phyloP scores from a whole-genome alignment of 1,140 invertebrate genomes.

The Triops longicaudatus region DNA sequence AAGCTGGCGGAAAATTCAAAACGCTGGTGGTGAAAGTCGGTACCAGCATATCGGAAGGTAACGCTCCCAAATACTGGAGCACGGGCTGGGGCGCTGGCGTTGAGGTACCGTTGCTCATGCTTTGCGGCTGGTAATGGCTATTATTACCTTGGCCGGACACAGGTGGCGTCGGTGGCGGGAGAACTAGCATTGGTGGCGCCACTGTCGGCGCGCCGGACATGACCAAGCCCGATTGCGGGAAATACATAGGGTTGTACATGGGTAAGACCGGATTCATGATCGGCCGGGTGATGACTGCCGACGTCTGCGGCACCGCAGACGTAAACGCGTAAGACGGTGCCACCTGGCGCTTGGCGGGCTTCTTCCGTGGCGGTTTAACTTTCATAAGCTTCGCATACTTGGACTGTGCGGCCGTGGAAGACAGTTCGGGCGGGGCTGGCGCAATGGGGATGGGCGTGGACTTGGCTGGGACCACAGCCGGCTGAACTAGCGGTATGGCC shows the following conservation, averaged over 20 bases:
- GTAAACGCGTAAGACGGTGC: no score
- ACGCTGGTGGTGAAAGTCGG: neutral
- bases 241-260: neutral
- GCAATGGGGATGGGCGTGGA: neutral
- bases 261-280: constrained; percentile 13
- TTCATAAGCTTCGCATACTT: constrained; percentile 45
- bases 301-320: no score
- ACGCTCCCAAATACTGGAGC: constrained; percentile 18
- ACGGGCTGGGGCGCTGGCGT: neutral
- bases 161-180: neutral
- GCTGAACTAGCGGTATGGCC: neutral
- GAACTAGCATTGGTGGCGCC: neutral
- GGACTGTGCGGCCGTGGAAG: neutral
- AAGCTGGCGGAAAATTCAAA: neutral
- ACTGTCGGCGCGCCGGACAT: neutral
- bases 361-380: constrained; percentile 29
- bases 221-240: neutral
- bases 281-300: neutral
- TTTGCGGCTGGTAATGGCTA: neutral
- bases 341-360: neutral
- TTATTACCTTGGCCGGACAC: neutral
- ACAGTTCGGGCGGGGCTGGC: neutral
- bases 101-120: neutral
- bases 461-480: neutral
- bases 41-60: constrained; percentile 15